Evolutionary conservation across 2,888 invertebrate species (phyloP).

Genomic region (Sarcophaga caerulescens): DNA sequence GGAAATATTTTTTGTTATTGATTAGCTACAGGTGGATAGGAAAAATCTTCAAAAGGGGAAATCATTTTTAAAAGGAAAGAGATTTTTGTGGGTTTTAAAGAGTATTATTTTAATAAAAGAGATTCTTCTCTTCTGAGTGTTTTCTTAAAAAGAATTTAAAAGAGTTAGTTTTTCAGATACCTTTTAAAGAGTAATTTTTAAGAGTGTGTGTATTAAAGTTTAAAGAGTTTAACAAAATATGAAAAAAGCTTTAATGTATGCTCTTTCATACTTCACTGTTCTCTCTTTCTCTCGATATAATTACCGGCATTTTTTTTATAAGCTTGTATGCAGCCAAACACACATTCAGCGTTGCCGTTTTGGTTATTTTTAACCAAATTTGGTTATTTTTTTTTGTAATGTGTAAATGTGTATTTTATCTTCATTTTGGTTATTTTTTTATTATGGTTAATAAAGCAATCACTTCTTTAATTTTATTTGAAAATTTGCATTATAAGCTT

Average conservation of each 20-base stretch:
- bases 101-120: background rate
- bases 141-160: background rate
- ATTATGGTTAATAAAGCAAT: no score
- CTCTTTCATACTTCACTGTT: background rate
- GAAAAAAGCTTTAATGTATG: background rate
- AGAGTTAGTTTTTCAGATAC: no score
- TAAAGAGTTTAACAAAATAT: background rate
- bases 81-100: background rate
- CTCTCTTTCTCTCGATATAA: background rate
- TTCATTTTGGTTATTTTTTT: no score
- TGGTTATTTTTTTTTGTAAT: no score
- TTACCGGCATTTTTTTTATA: background rate
- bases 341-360: no score
- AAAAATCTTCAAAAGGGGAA: background rate
- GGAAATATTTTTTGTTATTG: constrained; percentile 26
- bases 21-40: constrained; percentile 38
- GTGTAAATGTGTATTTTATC: no score
- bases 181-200: background rate
- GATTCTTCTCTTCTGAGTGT: no score
- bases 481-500: no score
- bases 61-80: background rate
- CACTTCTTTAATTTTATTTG: no score
- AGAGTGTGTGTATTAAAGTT: background rate
- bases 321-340: background rate
- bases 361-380: no score